Percentiles rank a stretch among this genome's conserved stretches.
Evolutionary conservation across 2,888 invertebrate genomes (phyloP).

Genomic region (Uropetala carovei): DNA sequence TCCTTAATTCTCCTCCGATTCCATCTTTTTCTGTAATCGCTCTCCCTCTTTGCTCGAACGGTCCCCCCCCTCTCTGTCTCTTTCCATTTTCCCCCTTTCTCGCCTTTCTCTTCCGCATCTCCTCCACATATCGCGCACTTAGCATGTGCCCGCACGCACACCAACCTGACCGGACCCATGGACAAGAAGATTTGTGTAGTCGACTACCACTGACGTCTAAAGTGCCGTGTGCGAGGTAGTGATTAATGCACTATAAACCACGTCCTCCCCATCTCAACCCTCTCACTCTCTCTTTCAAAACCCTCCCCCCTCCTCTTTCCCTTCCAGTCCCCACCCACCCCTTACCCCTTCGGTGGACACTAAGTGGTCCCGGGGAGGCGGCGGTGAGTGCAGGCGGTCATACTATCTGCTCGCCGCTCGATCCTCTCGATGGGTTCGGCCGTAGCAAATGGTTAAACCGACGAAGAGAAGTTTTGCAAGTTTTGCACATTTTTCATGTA

Average conservation of each 20-base stretch:
- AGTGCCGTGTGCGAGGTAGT: conserved; percentile 35
- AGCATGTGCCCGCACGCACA: conserved; percentile 32
- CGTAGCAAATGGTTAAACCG: background rate
- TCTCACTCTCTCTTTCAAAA: too few species aligned
- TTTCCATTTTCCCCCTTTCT: background rate
- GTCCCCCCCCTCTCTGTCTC: too few species aligned
- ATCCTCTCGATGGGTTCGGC: background rate
- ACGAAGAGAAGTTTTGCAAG: background rate
- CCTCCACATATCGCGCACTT: conserved; percentile 24
- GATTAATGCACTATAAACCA: conserved; percentile 35
- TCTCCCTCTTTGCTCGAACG: too few species aligned
- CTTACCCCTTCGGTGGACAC: background rate
- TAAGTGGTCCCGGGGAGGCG: conserved; percentile 12
- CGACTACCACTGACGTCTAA: conserved; percentile 29
- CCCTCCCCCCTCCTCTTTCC: too few species aligned
- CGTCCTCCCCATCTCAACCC: background rate
- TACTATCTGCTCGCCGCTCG: conserved; percentile 3
- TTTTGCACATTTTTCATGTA: background rate
- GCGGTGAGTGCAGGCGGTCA: conserved; percentile 23
- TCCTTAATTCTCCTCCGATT: background rate
- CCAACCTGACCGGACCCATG: conserved; percentile 21
- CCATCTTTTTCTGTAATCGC: background rate
- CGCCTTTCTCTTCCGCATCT: background rate
- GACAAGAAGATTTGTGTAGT: conserved; percentile 32
- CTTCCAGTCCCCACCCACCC: background rate